These are phyloP conservation scores for Sminthurinus aureus DNA, from an alignment of 2,888 invertebrate species.

Conservation along the genomic window DNA sequence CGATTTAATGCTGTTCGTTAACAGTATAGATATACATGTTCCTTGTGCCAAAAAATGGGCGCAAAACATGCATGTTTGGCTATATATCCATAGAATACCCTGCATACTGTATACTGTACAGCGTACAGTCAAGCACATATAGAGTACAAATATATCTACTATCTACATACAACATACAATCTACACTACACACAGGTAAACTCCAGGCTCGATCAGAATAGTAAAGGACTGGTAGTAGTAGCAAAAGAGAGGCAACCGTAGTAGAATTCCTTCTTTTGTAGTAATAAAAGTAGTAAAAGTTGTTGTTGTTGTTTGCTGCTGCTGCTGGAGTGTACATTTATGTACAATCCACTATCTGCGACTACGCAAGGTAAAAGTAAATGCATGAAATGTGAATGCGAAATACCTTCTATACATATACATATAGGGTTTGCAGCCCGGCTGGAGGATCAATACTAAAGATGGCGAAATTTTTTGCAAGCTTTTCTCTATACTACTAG, in stretches of 20 bases:
- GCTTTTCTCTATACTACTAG: not conserved
- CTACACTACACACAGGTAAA: not conserved
- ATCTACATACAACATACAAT: no score
- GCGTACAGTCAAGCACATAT: no score
- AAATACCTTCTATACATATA: not conserved
- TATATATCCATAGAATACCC: no score
- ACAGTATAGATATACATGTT: not conserved
- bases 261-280: no score
- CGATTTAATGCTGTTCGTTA: constrained; percentile 20
- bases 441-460: constrained; percentile 32
- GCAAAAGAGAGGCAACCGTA: no score
- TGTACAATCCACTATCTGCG: no score
- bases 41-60: constrained; percentile 12
- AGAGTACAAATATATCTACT: no score
- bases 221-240: no score
- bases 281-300: not conserved
- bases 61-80: constrained; percentile 25
- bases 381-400: not conserved
- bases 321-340: not conserved
- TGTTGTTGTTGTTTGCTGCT: not conserved
- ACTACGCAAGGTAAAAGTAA: no score
- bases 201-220: no score
- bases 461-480: constrained; percentile 39
- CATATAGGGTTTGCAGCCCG: constrained; percentile 9
- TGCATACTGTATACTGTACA: no score